Evolutionary conservation across 1,140 invertebrate species (phyloP), one percentile per base, ranked within the genome.

Genomic region (Calephelis virginiensis): DNA sequence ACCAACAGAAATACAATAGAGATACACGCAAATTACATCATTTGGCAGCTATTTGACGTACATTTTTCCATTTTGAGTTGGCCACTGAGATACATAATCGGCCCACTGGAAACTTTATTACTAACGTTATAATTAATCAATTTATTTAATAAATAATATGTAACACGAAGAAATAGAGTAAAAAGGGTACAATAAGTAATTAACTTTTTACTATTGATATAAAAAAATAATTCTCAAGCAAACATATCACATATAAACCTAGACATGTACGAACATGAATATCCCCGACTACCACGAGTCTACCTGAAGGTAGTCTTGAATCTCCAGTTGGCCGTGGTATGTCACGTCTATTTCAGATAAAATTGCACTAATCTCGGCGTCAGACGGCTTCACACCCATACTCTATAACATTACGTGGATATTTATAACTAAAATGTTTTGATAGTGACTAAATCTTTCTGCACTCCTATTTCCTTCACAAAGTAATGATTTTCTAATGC

Each of bases 301-400:
- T 94, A 96, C 95, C 94, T 96, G 94, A 6, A 95, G 86, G 83
- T 94, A 96, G 82, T 95, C 95, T 78, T 94, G 92, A 64, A 96
- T 89, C 80, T 95, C 94, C 92, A 95, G 83, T 83, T 94, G 94
- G 37, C 95, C 94, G 83, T 95, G 93, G 90, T 94, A 95, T 64
- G 90, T 92, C 66, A 93, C 86, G 86, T 95, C 94, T 74, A 95
- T 93, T 91, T 95, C 94, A 68, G 92, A 93, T 59, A 95, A 92
- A 81, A 95, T 91, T 37, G 86, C 88, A 81, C 94, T 94, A 73
- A 95, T 92, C 86, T 95, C 94, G 17, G 92, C 92, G 68, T 94
- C 93, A 17, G 83, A 91, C 68, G 95, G 85, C 84, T 92, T 93
- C 84, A 94, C 91, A 73, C 93, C 94, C 90, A 94, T 92, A 77